These are phyloP conservation scores for Epirrhoe tristata DNA, from an alignment of 2,888 invertebrate species.

Conservation along the genomic window DNA sequence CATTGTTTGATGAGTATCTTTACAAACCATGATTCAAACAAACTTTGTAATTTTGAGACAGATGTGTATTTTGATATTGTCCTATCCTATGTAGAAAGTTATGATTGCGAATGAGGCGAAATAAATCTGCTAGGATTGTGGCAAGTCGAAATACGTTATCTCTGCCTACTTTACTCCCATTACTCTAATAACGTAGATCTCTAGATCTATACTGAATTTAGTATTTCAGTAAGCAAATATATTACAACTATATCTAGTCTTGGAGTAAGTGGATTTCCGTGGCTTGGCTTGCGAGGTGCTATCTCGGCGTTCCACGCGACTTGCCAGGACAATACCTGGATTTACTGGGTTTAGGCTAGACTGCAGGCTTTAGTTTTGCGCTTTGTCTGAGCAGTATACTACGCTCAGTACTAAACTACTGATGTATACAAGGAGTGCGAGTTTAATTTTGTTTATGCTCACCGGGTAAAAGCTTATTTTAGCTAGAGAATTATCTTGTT, in stretches of 20 bases:
- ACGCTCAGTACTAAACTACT: neutral
- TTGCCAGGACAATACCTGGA: conserved; percentile 50
- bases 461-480: conserved; percentile 7
- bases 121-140: neutral
- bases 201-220: conserved; percentile 3
- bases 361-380: conserved; percentile 29
- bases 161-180: neutral
- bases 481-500: conserved; percentile 9
- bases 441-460: conserved; percentile 14
- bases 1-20: no score
- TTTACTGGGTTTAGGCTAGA: conserved; percentile 50
- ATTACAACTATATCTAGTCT: conserved; percentile 25
- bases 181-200: neutral
- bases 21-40: neutral
- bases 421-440: neutral
- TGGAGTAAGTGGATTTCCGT: conserved; percentile 35
- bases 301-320: conserved; percentile 57
- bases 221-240: conserved; percentile 17
- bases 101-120: neutral
- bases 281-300: conserved; percentile 46
- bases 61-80: neutral
- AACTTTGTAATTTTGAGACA: neutral
- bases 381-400: conserved; percentile 22
- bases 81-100: neutral
- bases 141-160: neutral